Evolutionary conservation across 2,888 invertebrate species (phyloP).

Genomic region (Drosophila villosipedis): DNA sequence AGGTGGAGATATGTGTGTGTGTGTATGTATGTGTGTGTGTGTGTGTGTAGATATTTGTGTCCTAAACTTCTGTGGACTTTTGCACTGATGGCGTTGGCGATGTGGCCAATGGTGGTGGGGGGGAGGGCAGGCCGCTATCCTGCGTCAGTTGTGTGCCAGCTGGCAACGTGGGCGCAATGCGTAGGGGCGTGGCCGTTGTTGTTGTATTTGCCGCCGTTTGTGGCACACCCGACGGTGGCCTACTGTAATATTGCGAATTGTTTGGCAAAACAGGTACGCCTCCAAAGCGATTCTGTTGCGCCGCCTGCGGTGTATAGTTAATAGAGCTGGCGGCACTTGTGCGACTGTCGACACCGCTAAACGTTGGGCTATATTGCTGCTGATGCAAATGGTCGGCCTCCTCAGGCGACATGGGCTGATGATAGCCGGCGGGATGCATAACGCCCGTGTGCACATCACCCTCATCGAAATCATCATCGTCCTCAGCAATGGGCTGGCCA

Average conservation of each 20-base stretch:
- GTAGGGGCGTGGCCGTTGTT: slow-evolving; percentile 51
- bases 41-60: slow-evolving; percentile 11
- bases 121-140: slow-evolving; percentile 84
- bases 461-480: slow-evolving; percentile 72
- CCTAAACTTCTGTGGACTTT: slow-evolving; percentile 85
- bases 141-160: slow-evolving; percentile 74
- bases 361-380: slow-evolving; percentile 85
- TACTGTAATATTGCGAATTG: slow-evolving; percentile 80
- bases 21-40: slow-evolving; percentile 11
- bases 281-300: slow-evolving; percentile 81
- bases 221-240: slow-evolving; percentile 74
- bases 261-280: slow-evolving; percentile 84
- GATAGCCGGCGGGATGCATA: slow-evolving; percentile 75
- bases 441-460: slow-evolving; percentile 64
- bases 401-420: slow-evolving; percentile 80
- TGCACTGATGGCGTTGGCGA: slow-evolving; percentile 84
- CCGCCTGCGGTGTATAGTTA: slow-evolving; percentile 79
- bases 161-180: slow-evolving; percentile 63
- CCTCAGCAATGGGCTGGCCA: slow-evolving; percentile 52
- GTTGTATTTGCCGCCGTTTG: slow-evolving; percentile 31
- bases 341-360: slow-evolving; percentile 84
- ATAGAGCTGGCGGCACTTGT: slow-evolving; percentile 82
- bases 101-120: slow-evolving; percentile 78
- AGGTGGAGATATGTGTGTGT: slow-evolving; percentile 4
- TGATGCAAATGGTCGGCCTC: slow-evolving; percentile 71